Conservation (phyloP, 2,113 vertebrate genomes). For the Melanocharis versteri region DNA sequence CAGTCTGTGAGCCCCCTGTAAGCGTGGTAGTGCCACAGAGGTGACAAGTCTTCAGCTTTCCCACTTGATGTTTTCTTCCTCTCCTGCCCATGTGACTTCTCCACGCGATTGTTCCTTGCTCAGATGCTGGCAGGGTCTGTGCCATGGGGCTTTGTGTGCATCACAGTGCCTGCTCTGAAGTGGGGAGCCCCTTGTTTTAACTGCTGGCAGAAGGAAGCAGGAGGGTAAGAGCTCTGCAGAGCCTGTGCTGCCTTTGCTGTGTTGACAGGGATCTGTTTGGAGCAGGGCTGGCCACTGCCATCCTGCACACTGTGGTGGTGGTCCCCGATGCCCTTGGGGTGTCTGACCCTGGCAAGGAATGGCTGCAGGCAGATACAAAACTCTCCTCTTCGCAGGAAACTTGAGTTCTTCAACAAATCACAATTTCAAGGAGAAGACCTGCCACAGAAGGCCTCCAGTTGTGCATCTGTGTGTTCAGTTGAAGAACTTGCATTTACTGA, state of each 20-base stretch:
- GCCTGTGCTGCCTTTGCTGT: neutral
- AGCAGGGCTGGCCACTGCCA: neutral
- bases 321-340: neutral
- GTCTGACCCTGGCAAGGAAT: neutral
- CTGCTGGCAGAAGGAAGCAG: neutral
- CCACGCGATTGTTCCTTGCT: neutral
- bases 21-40: neutral
- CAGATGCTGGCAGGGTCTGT: accelerated
- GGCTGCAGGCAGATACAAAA: neutral
- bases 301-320: neutral
- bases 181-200: neutral
- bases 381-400: neutral
- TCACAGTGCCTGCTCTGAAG: accelerated
- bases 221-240: neutral
- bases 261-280: neutral
- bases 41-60: neutral
- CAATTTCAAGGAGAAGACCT: neutral
- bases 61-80: neutral
- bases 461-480: neutral
- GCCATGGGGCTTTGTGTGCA: accelerated
- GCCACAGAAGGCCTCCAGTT: neutral
- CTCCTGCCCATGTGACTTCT: neutral
- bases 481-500: neutral
- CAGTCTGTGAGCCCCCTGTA: neutral
- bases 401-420: neutral